Conservation (phyloP, 2,888 invertebrate species). For the Orchestes rusci region DNA sequence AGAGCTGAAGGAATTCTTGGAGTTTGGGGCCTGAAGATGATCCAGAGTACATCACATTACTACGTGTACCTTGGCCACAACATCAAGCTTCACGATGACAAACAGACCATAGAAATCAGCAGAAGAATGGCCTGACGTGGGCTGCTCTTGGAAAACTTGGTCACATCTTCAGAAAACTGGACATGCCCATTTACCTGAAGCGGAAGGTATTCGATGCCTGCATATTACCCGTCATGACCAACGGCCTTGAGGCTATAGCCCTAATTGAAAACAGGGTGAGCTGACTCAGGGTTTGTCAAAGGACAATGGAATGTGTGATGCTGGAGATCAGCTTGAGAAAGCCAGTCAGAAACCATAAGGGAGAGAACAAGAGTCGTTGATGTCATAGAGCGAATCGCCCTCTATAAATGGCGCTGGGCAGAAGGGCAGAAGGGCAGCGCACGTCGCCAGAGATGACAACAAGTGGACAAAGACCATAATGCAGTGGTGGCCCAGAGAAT, state of each 20-base stretch:
- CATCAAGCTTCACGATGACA: neutral
- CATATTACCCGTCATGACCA: neutral
- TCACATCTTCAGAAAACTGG: neutral
- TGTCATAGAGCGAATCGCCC: neutral
- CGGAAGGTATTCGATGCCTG: slow-evolving; percentile 1
- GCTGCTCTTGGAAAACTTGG: slow-evolving; percentile 1
- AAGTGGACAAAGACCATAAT: neutral
- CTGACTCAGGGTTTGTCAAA: neutral
- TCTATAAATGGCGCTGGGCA: neutral
- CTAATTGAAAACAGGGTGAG: slow-evolving; percentile 1
- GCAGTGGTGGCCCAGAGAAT: neutral
- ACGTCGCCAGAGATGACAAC: neutral
- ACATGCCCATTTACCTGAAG: slow-evolving; percentile 1
- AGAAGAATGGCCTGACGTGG: too few species aligned
- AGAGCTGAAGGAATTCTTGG: too few species aligned
- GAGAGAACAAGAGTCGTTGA: neutral
- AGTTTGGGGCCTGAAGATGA: too few species aligned
- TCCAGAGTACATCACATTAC: too few species aligned
- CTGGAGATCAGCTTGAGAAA: neutral
- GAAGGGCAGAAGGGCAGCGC: too few species aligned
- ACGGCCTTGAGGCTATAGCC: neutral
- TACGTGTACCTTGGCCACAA: neutral
- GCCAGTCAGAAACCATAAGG: neutral
- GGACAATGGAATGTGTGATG: slow-evolving; percentile 1
- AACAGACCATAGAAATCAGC: too few species aligned